These are phyloP conservation scores for Theristus sp. DNA, from an alignment of 2,888 invertebrate species.

Conservation along the genomic window DNA sequence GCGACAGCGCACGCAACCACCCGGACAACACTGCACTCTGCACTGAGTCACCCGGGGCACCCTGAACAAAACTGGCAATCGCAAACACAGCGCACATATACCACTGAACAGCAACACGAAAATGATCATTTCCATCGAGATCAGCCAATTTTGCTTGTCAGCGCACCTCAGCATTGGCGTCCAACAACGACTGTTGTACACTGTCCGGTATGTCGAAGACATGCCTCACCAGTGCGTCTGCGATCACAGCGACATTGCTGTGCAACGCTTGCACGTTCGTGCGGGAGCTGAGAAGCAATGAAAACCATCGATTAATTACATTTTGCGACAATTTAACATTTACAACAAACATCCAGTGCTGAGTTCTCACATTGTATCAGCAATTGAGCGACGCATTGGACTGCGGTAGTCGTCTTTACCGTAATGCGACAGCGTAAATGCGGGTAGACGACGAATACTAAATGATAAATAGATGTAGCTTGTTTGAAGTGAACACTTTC, in stretches of 20 bases:
- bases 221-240: conserved; percentile 54
- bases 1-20: conserved; percentile 54
- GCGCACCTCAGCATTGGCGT: no score
- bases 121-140: background rate
- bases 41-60: no score
- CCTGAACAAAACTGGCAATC: background rate
- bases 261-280: conserved; percentile 42
- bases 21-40: conserved; percentile 51
- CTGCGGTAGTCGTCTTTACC: background rate
- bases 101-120: background rate
- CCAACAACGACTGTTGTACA: background rate
- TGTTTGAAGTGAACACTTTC: no score
- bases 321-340: background rate
- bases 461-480: no score
- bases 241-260: conserved; percentile 52
- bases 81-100: background rate
- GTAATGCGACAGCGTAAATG: background rate
- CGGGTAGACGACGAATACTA: background rate
- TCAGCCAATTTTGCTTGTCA: background rate
- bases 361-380: background rate
- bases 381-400: background rate
- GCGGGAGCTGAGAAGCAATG: background rate
- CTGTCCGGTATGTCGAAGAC: conserved; percentile 35
- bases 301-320: background rate
- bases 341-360: background rate